Percentiles rank a stretch among this genome's conserved stretches.
These are phyloP conservation scores for Exocentrus adspersus DNA, from an alignment of 2,888 invertebrate genomes.

Conservation along the genomic window DNA sequence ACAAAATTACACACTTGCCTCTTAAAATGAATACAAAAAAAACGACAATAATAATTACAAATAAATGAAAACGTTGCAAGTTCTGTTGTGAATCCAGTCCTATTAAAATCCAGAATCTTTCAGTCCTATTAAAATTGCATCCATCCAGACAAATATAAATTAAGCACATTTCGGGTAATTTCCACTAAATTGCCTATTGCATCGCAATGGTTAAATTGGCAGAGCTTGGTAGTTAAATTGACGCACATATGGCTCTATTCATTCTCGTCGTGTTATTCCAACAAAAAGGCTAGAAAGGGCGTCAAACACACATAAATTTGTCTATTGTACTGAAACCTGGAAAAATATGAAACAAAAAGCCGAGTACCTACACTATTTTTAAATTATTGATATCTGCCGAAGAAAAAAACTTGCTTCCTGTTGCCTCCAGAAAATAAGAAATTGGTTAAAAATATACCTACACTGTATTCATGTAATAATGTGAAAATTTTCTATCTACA, in stretches of 20 bases:
- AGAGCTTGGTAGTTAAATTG: neutral
- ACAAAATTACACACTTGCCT: no score
- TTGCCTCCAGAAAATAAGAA: no score
- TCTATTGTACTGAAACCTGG: neutral
- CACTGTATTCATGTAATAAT: no score
- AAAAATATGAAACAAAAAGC: neutral
- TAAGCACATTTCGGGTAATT: conserved; percentile 1
- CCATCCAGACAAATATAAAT: conserved; percentile 3
- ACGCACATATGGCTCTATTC: neutral
- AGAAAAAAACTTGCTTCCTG: no score
- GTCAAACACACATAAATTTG: neutral
- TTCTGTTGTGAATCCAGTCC: no score
- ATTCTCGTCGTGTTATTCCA: neutral
- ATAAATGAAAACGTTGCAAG: no score
- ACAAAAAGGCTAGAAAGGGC: conserved; percentile 5
- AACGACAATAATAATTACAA: no score
- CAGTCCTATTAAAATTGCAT: neutral
- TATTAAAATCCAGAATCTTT: no score
- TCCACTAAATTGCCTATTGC: neutral
- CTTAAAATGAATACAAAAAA: no score
- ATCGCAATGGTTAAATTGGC: neutral
- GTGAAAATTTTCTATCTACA: no score
- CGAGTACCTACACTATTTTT: neutral
- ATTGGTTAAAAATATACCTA: no score
- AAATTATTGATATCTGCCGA: conserved; percentile 74